Base-by-base conservation (phyloP, 2,113 vertebrate species). In the Nibea coibor region DNA sequence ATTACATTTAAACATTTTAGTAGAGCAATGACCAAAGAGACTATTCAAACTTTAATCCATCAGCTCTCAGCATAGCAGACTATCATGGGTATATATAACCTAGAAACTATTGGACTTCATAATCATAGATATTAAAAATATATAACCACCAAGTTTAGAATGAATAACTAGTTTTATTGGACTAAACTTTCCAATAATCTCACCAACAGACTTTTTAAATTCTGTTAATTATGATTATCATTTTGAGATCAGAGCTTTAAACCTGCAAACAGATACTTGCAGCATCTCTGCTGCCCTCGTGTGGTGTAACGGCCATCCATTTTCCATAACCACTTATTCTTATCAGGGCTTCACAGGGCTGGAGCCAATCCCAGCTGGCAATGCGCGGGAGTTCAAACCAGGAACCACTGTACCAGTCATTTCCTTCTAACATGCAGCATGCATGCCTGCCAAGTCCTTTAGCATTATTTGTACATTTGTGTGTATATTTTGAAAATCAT, bases 241-340 rank as follows among this genome's bases (percentile, higher is more conserved):
- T n/a, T 45, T 57, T 28, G 39, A 31, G 5, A 14, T 26, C 2
- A 57, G 16, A 22, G 12, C 53, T 19, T 7, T 15, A 9, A n/a
- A 66, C 15, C 10, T 47, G 4, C 42, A 15, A 17, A 51, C 14
- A 42, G 20, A 31, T 2, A 70, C 15, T 47, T 54, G 48, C 24
- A 19, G 16, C 22, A 12, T 7, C 10, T 62, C 45, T 78, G 72
- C 77, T 74, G 69, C 81, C 78, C 69, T n/a, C 77, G 2, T 54
- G 68, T 77, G 78, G 50, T 54, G 5, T 47, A 48, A 50, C 57
- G 22, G 15, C 31, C 16, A 45, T 45, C 43, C 43, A 45, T 39
- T 39, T 39, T 39, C 35, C 35, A 39, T 39, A 39, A 9, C 35
- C 35, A 39, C 35, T 35, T 35, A 39, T 39, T 39, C 35, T 39